Base-by-base conservation (phyloP, 92 coral and sea anemone species). In the Phenganax marumi region DNA sequence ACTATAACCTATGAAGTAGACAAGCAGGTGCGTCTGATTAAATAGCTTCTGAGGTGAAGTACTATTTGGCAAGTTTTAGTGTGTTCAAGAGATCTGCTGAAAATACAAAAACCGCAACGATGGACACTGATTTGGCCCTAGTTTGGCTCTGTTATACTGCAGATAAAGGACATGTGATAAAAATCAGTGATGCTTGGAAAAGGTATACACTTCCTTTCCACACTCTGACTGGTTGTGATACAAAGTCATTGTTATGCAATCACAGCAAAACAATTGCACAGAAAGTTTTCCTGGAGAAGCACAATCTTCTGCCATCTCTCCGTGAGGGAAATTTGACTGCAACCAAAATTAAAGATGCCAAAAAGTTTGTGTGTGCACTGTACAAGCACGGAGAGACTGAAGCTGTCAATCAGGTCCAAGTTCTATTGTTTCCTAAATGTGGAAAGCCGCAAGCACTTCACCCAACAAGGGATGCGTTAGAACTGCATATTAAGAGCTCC, bases 101-200 rank as follows among this genome's bases (percentile, higher is more conserved):
- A 24, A 84, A 69, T 50, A 49, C 80, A 54, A 56, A 84, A 49
- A 49, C 12, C 23, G 77, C 39, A 22, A 57, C 49, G 16, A 75
- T 76, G 43, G 90, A 87, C 78, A 84, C 24, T 84, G 90, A 87
- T 50, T 68, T 84, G 16, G 84, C 90, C 21, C 11, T 80, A 57
- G 84, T 87, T 48, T 87, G 88, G 86, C 62, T 87, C 47, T 86
- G 85, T 66, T 89, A 86, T 83, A 87, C 90, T 39, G 87, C 92
- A 50, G 82, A 82, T 39, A 78, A 86, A 75, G 84, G 84, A 19
- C 66, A 81, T 39, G 86, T 88, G 10, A 86, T 85, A 81, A 82
- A 76, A 86, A 77, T 89, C 47, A 71, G 22, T 54, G 92, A 87
- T 78, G 88, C 86, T 24, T 87, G 90, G 88, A 61, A 89, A 21